Evolutionary conservation across 2,113 vertebrate genomes (phyloP).

Genomic region (Oreochromis aureus): DNA sequence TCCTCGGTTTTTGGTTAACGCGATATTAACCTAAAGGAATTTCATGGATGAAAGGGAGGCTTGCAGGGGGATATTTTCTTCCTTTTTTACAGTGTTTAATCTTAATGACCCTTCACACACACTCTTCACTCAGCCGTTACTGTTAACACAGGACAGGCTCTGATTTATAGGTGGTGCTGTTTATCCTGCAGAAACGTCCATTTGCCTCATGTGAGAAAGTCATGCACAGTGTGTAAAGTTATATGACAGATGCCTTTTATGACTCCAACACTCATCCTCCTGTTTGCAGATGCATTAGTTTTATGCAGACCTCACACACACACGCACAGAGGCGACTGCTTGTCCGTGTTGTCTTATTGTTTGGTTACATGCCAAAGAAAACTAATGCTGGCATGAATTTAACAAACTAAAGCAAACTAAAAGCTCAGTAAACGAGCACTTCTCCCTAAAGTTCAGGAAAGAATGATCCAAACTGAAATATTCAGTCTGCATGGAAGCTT

Average conservation of each 20-base stretch:
- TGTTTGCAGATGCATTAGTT: constrained; percentile 2
- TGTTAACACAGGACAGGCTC: constrained; percentile 13
- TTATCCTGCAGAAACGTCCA: constrained; percentile 9
- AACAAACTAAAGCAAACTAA: neutral
- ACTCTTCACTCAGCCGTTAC: constrained; percentile 4
- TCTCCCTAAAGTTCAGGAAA: neutral
- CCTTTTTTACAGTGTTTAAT: neutral
- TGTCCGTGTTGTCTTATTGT: constrained; percentile 24
- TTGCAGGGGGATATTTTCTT: neutral
- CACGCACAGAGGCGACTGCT: neutral
- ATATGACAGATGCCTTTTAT: constrained; percentile 39
- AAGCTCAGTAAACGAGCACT: neutral
- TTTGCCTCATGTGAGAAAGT: constrained; percentile 26
- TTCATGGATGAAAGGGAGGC: neutral
- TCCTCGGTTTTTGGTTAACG: neutral
- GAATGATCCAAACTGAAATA: neutral
- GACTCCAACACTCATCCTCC: neutral
- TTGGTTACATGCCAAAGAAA: neutral
- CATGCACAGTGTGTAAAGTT: constrained; percentile 21
- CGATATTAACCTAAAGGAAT: neutral
- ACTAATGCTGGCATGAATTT: neutral
- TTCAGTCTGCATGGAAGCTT: neutral
- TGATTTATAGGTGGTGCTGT: constrained; percentile 51
- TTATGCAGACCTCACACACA: constrained; percentile 25
- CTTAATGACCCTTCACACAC: constrained; percentile 31